Evolutionary conservation across 2,797 vertebrate species (phyloP).

Genomic region (Notoglanidium macrostoma): DNA sequence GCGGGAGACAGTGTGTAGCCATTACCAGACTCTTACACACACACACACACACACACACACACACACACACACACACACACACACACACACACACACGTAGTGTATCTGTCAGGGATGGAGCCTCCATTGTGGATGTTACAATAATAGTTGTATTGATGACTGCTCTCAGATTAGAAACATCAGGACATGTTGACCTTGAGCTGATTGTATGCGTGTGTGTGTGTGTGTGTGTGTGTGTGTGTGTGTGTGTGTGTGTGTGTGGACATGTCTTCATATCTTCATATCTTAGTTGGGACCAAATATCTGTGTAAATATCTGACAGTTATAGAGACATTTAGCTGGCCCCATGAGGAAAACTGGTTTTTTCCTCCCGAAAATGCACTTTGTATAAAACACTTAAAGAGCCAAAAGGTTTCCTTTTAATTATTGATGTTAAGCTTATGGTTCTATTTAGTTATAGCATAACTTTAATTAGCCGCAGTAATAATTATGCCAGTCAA

Average conservation of each 20-base stretch:
- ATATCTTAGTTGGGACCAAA: neutral
- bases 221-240: neutral
- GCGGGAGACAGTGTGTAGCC: constrained; percentile 3
- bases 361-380: neutral
- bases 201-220: neutral
- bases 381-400: neutral
- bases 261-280: neutral
- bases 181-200: neutral
- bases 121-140: neutral
- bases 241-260: neutral
- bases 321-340: neutral
- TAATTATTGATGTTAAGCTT: neutral
- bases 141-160: constrained; percentile 9
- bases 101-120: neutral
- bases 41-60: constrained; percentile 15
- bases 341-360: neutral
- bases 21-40: constrained; percentile 6
- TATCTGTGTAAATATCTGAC: neutral
- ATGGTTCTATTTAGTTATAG: neutral
- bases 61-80: constrained; percentile 9
- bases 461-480: neutral
- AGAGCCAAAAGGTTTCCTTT: neutral
- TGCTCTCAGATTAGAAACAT: constrained; percentile 8
- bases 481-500: neutral
- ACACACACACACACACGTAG: constrained; percentile 5